Base-by-base conservation (phyloP, 2,797 vertebrate genomes). In the Parotocinclus haroldoi region DNA sequence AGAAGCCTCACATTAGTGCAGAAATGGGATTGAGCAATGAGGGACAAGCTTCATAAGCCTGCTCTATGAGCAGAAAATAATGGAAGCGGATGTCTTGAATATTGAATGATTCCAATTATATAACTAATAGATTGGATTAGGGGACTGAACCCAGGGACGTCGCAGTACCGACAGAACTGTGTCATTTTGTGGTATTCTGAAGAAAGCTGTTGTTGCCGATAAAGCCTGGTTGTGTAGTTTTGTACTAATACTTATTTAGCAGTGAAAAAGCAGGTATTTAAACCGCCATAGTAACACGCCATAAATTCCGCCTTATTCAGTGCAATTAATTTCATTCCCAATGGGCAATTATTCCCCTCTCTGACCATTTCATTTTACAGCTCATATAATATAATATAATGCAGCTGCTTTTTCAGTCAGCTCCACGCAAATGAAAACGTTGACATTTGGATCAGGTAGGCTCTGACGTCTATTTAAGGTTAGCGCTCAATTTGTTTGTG, bases 401-500 rank as follows among this genome's bases (percentile, higher is more conserved):
- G 48, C 37, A 18, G 60, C 58, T 63, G 52, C 38, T 40, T 48
- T 63, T 70, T 53, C 63, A 39, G 48, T 62, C 37, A 54, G 8
- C 36, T 67, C 45, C 3, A 45, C 69, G 56, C 57, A 62, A 72
- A 72, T 74, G 42, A 51, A 69, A 79, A 68, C 46, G 13, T 38
- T 72, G 69, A 67, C 67, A 68, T 76, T 76, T 66, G 75, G 66
- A 62, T 62, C 61, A 63, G 67, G 62, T 75, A 60, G 57, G 38
- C 55, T 1, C 52, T 61, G 55, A 68, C 61, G 65, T 75, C 72
- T 79, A 75, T 79, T 77, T 79, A 73, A 79, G 72, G 75, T 63
- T 68, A 68, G 71, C 70, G 73, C 63, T 66, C 16, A 66, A 77
- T 79, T 75, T 75, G 75, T 79, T 79, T 79, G 70, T 77, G 78